Base-by-base conservation (phyloP, 2,113 vertebrate species). In the Vimba vimba region DNA sequence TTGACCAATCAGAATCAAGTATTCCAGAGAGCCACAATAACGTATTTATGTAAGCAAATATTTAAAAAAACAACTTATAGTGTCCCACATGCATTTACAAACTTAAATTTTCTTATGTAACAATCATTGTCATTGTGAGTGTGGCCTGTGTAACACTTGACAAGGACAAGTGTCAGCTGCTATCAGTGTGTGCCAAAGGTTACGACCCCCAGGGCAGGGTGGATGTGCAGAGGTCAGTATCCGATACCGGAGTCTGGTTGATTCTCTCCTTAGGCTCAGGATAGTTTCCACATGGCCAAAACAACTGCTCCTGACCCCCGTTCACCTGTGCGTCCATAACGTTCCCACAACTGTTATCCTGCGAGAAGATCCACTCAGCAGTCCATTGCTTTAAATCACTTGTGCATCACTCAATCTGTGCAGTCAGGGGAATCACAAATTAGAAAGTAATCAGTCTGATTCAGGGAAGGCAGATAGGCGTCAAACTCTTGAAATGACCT, bases 281-380 rank as follows among this genome's bases (percentile, higher is more conserved):
- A 45, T 52, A 68, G 47, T 79, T 73, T 75, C 55, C 39, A 60
- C 36, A 45, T 6, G 39, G 39, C 71, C 12, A 62, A 66, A 33
- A 73, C 86, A 88, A 50, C 86, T 91, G 87, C 90, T 83, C 33
- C 36, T 43, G 68, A 71, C 36, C 68, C 84, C 52, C 9, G 13
- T 88, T 91, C 88, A 93, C 91, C 89, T 90, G 89, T 91, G 90
- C 88, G 25, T 27, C 17, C 13, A 50, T 39, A 83, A 89, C 91
- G 92, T 92, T 91, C 79, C 87, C 81, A 80, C 43, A 79, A 0
- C 55, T 84, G 89, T 85, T 87, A 86, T 88, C 84, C 82, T 2
- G 27, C 4, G 87, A 89, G 27, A 7, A 71, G 90, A 91, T 92
- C 90, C 88, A 86, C 74, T 76, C 78, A 82, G 78, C 71, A 82